A percentile compares a stretch with the other conserved stretches of the same genome.
phyloP scores from a whole-genome alignment of 1,140 invertebrate species.

The Ceratina calcarata region DNA sequence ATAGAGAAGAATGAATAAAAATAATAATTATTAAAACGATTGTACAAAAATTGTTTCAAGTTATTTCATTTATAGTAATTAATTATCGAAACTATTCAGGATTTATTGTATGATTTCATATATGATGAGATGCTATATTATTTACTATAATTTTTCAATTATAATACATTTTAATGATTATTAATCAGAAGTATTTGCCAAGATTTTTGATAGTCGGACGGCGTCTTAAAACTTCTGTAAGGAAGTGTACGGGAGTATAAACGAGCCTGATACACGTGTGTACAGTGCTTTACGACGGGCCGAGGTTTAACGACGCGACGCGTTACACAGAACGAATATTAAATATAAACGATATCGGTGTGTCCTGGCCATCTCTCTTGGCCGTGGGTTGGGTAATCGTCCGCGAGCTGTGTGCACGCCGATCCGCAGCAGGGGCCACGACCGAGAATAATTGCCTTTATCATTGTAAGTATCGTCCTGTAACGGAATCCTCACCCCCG shows the following conservation, averaged over 20 bases:
- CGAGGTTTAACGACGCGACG: slow-evolving; percentile 42
- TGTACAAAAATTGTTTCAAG: neutral
- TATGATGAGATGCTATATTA: too few species aligned
- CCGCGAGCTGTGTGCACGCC: neutral
- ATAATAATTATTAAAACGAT: too few species aligned
- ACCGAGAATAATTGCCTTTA: slow-evolving; percentile 37
- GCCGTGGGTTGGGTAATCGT: slow-evolving; percentile 22
- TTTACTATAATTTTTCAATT: too few species aligned
- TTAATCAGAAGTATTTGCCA: too few species aligned
- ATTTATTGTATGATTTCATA: too few species aligned
- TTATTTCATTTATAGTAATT: too few species aligned
- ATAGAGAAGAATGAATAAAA: too few species aligned
- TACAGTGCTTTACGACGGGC: slow-evolving; percentile 55
- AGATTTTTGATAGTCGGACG: too few species aligned
- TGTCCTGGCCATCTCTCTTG: neutral
- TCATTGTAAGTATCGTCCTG: neutral
- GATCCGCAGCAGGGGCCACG: slow-evolving; percentile 10
- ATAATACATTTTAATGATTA: too few species aligned
- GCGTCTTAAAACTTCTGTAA: neutral
- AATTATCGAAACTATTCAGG: too few species aligned
- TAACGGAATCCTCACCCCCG: slow-evolving; percentile 35
- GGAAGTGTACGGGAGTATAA: slow-evolving; percentile 19
- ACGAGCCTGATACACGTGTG: slow-evolving; percentile 48
- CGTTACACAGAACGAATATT: slow-evolving; percentile 56
- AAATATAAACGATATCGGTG: slow-evolving; percentile 60